A percentile compares a stretch with the other conserved stretches of the same genome.
These are phyloP conservation scores for Puntigrus tetrazona DNA, from an alignment of 2,113 vertebrate genomes.

Conservation along the genomic window DNA sequence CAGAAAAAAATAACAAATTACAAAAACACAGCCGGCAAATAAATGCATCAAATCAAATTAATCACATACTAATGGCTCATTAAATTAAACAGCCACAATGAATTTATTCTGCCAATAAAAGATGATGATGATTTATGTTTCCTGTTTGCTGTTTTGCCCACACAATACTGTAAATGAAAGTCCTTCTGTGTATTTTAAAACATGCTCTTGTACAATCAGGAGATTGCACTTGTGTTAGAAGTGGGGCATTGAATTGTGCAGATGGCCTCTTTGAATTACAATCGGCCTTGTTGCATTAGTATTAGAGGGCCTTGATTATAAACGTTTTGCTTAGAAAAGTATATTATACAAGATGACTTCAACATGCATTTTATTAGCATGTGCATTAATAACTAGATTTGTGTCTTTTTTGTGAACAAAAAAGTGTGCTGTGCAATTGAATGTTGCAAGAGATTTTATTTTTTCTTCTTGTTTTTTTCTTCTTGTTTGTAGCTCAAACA, in stretches of 20 bases:
- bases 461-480: background rate
- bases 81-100: constrained; percentile 25
- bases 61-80: constrained; percentile 41
- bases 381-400: background rate
- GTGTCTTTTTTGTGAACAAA: background rate
- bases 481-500: background rate
- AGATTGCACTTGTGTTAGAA: background rate
- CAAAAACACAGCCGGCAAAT: constrained; percentile 32
- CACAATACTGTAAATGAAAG: constrained; percentile 10
- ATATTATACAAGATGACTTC: background rate
- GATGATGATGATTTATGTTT: constrained; percentile 12
- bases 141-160: background rate
- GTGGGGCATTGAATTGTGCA: background rate
- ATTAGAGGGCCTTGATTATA: background rate
- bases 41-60: constrained; percentile 35
- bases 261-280: background rate
- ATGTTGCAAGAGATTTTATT: too few relatives aligned
- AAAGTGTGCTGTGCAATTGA: background rate
- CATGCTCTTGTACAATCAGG: background rate
- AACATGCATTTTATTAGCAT: background rate
- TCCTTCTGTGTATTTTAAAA: background rate
- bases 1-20: background rate
- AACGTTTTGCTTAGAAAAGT: background rate
- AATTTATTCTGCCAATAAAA: constrained; percentile 29
- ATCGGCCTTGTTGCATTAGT: background rate